Evolutionary conservation across 2,797 vertebrate species (phyloP).

Genomic region (Pygocentrus nattereri): DNA sequence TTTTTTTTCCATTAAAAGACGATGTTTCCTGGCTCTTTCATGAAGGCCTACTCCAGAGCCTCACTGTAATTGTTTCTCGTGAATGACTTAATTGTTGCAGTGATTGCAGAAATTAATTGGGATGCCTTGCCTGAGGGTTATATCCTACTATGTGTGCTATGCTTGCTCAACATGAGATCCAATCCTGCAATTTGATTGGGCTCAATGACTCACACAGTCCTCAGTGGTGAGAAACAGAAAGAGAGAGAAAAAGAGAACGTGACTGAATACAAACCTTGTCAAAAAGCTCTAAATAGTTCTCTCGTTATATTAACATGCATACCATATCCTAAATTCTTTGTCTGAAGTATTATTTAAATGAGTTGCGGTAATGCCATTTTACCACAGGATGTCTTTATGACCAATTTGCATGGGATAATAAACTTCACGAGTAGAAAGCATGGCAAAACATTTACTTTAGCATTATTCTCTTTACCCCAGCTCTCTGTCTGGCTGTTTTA

Average conservation of each 20-base stretch:
- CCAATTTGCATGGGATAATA: no score
- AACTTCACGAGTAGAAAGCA: no score
- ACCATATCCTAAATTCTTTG: no score
- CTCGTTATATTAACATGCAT: no score
- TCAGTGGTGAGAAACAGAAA: not conserved
- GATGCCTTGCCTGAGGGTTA: slow-evolving; percentile 1
- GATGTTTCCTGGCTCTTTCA: not conserved
- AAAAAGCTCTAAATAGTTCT: no score
- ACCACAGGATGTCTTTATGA: no score
- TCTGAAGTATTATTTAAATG: no score
- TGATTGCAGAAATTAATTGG: slow-evolving; percentile 1
- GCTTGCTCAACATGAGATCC: not conserved
- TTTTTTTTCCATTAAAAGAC: not conserved
- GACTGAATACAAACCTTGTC: not conserved
- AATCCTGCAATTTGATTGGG: not conserved
- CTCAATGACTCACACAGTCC: not conserved
- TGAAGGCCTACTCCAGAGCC: not conserved
- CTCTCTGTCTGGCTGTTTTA: no score
- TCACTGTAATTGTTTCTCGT: not conserved
- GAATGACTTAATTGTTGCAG: slow-evolving; percentile 1
- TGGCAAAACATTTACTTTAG: no score
- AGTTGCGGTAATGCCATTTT: no score
- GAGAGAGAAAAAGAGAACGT: not conserved
- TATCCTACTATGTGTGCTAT: not conserved
- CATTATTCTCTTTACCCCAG: no score